Conservation (phyloP, 2,797 vertebrate species). For the Potorous gilbertii region DNA sequence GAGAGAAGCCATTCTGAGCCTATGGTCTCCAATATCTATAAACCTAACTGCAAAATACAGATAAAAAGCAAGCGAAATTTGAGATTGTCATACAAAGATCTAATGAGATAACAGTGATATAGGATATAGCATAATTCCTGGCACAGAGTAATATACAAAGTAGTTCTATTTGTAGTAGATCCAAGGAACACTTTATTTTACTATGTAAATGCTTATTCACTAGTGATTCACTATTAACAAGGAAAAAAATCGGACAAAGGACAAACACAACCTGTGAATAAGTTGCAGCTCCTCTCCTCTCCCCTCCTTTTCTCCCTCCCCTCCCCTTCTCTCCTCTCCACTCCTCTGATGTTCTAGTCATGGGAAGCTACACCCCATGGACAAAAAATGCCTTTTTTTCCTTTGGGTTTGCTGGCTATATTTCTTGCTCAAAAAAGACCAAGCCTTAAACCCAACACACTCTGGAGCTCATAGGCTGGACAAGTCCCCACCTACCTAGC, state of each 20-base stretch:
- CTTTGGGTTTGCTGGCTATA: no score
- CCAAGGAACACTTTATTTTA: neutral
- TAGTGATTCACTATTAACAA: neutral
- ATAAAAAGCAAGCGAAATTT: neutral
- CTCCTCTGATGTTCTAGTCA: no score
- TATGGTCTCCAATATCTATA: neutral
- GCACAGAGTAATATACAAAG: neutral
- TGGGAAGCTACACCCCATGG: no score
- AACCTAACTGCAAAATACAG: neutral
- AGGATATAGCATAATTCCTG: neutral
- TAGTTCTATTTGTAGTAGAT: neutral
- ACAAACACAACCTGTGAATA: no score
- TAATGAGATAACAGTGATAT: neutral
- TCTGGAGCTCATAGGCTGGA: no score
- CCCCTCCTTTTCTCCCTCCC: no score
- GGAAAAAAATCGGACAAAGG: neutral
- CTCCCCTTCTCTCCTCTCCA: no score
- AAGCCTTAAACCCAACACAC: no score
- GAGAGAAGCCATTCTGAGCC: neutral
- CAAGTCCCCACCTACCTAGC: no score
- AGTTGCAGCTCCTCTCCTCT: no score
- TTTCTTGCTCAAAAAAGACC: no score
- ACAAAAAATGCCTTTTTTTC: no score
- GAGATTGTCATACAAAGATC: neutral
- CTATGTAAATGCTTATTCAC: neutral